Conservation (phyloP, 2,888 invertebrate species). For the Cremastinae sp. region DNA sequence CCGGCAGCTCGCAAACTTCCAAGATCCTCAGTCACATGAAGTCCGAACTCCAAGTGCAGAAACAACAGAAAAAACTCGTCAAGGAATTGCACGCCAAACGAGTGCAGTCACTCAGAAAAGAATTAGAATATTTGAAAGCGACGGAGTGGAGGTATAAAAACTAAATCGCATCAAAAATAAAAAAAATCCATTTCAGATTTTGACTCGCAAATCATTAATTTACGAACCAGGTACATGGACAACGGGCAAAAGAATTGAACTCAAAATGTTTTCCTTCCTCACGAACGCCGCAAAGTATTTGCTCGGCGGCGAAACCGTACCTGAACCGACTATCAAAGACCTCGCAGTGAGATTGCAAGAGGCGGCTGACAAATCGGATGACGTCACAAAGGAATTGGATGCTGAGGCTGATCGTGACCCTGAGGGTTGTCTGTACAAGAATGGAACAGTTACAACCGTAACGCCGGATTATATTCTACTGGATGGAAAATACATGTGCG, state of each 20-base stretch:
- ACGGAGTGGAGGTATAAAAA: constrained; percentile 90
- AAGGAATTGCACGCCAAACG: constrained; percentile 87
- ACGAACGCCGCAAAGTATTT: constrained; percentile 70
- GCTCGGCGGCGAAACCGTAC: constrained; percentile 33
- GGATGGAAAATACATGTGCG: constrained; percentile 83
- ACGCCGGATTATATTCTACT: constrained; percentile 82
- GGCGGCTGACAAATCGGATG: constrained; percentile 36
- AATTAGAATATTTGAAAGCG: constrained; percentile 88
- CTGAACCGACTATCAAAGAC: constrained; percentile 65
- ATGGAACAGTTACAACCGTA: constrained; percentile 84
- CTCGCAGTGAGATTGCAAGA: constrained; percentile 64
- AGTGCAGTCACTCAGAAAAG: constrained; percentile 87
- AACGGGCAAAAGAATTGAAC: constrained; percentile 59
- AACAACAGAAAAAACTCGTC: constrained; percentile 82
- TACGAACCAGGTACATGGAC: constrained; percentile 60
- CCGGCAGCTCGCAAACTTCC: constrained; percentile 68
- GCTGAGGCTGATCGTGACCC: constrained; percentile 36
- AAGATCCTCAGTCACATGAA: constrained; percentile 82
- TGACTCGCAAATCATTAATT: background rate
- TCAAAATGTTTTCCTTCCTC: constrained; percentile 81
- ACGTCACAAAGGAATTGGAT: constrained; percentile 16
- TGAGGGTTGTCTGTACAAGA: constrained; percentile 69
- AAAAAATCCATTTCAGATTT: background rate
- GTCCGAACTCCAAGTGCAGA: constrained; percentile 82
- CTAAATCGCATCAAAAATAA: constrained; percentile 63